These are phyloP conservation scores for Marcusenius ussheri DNA, from an alignment of 2,113 vertebrate species.

Conservation along the genomic window DNA sequence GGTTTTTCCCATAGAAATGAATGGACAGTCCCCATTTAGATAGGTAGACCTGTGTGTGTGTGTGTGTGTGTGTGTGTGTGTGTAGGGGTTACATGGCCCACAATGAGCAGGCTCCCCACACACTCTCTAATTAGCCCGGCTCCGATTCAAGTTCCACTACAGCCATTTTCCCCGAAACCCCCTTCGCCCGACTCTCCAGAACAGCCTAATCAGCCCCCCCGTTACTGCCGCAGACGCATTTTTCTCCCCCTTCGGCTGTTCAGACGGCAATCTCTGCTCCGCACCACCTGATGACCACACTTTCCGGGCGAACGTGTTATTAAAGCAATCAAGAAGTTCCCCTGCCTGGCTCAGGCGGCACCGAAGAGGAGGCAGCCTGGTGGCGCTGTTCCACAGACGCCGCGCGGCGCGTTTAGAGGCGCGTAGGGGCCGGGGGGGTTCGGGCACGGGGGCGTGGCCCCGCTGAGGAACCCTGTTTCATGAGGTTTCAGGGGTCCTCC, in stretches of 20 bases:
- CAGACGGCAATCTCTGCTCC: constrained; percentile 1
- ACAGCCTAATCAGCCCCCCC: constrained; percentile 61
- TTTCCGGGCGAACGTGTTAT: constrained; percentile 56
- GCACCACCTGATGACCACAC: constrained; percentile 40
- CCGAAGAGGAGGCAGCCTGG: not conserved
- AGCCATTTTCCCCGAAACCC: constrained; percentile 52
- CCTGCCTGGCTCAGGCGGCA: not conserved
- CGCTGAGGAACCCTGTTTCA: not conserved
- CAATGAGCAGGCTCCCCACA: constrained; percentile 11
- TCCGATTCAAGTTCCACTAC: constrained; percentile 47
- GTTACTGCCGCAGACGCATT: constrained; percentile 22
- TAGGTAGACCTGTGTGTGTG: not conserved
- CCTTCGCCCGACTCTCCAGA: constrained; percentile 48
- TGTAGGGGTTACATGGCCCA: not conserved
- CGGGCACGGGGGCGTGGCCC: not conserved
- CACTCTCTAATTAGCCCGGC: constrained; percentile 73
- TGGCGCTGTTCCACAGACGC: not conserved
- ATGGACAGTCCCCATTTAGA: no score
- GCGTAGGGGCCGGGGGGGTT: not conserved
- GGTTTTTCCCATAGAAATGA: no score
- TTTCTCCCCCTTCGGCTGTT: not conserved
- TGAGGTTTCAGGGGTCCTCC: not conserved
- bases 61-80: not conserved
- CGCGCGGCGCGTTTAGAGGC: not conserved
- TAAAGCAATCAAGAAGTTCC: constrained; percentile 64